A percentile compares a stretch with the other conserved stretches of the same genome.
These are phyloP conservation scores for Phortica variegata DNA, from an alignment of 1,140 invertebrate genomes.

Conservation along the genomic window DNA sequence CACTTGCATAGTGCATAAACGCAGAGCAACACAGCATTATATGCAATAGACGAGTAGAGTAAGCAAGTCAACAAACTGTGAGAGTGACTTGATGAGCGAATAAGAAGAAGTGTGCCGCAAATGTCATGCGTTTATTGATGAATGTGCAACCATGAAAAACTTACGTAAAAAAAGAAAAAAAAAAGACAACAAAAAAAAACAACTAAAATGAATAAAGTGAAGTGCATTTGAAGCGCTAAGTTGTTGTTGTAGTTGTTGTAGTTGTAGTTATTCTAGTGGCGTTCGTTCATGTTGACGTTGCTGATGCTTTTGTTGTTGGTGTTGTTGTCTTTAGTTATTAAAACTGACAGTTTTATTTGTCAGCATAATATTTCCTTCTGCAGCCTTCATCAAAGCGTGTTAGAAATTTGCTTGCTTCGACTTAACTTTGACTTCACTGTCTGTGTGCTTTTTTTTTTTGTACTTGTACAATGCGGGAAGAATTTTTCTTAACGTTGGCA, in stretches of 20 bases:
- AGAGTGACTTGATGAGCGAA: slow-evolving; percentile 16
- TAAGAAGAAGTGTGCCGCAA: not conserved
- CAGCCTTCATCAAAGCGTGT: too few species aligned
- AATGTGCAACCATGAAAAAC: slow-evolving; percentile 13
- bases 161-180: slow-evolving; percentile 2
- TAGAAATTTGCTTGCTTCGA: too few species aligned
- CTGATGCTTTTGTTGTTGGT: slow-evolving; percentile 9
- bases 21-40: too few species aligned
- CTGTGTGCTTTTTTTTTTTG: too few species aligned
- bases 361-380: too few species aligned
- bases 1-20: too few species aligned
- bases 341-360: slow-evolving; percentile 55
- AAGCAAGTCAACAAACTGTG: not conserved
- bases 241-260: slow-evolving; percentile 1
- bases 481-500: too few species aligned
- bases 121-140: slow-evolving; percentile 4
- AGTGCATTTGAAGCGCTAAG: slow-evolving; percentile 25
- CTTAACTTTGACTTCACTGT: too few species aligned
- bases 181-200: slow-evolving; percentile 1
- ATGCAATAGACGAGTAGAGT: not conserved
- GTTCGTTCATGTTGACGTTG: too few species aligned
- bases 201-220: slow-evolving; percentile 28
- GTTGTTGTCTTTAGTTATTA: slow-evolving; percentile 44
- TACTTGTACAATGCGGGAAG: too few species aligned
- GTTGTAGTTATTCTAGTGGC: slow-evolving; percentile 5